Evolutionary conservation across 2,797 vertebrate genomes (phyloP), one percentile per base, ranked within the genome.

Genomic region (Pristis pectinata): DNA sequence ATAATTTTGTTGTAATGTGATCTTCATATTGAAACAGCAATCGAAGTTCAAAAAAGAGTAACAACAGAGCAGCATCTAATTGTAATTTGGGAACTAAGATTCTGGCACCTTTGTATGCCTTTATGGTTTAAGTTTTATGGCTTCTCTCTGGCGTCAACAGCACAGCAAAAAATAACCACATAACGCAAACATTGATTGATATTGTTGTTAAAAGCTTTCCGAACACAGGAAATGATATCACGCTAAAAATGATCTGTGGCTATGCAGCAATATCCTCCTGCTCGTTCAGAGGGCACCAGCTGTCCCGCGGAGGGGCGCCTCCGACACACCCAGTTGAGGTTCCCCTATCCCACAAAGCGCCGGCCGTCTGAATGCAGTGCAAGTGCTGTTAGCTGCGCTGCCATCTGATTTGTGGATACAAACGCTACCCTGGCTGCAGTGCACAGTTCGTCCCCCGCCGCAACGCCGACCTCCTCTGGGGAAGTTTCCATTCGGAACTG

Each of bases 181-280:
- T 11, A n/a, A 34, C 8, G 49, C 80, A 27, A n/a, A 1, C 9
- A 17, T 41, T 91, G n/a, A 91, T 91, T 67, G 37, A 67, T 67
- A 91, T 24, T 61, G 9, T 2, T 67, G 61, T 67, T 64, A 91
- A 67, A 67, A 37, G 34, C n/a, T 4, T 17, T 5, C 56, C 11
- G 3, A 91, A 9, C 59, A 67, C 87, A 91, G 87, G 87, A 91
- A 91, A 37, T 91, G 87, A 91, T 67, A 91, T 91, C 87, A 91
- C 19, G 61, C 87, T 2, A 91, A 67, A 67, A n/a, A 64, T 30
- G 1, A 91, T 61, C 37, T 67, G n/a, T 41, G 7, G 34, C 17
- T 30, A 1, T 67, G 61, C n/a, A 41, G 87, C 87, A 91, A 67
- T 41, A 91, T 37, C 87, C n/a, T 64, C 53, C 17, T n/a, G 11